Evolutionary conservation across 2,797 vertebrate genomes (phyloP).

Genomic region (Xenentodon cancila): DNA sequence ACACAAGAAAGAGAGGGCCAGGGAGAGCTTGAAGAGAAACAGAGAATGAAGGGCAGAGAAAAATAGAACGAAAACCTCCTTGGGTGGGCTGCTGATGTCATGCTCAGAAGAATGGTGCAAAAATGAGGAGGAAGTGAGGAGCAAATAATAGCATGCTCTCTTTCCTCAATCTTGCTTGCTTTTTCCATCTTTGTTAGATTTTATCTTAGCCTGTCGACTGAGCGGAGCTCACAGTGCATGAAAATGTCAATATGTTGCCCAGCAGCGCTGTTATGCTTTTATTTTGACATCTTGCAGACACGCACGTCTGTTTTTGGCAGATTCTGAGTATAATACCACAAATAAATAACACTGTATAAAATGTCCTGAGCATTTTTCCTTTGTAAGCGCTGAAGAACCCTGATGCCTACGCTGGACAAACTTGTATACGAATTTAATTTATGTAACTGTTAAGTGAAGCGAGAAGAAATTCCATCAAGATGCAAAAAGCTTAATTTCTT

Average conservation of each 20-base stretch:
- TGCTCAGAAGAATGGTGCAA: conserved; percentile 76
- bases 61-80: conserved; percentile 70
- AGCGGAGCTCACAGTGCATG: conserved; percentile 36
- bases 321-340: not conserved
- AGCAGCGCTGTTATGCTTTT: conserved; percentile 40
- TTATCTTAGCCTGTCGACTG: conserved; percentile 61
- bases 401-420: not conserved
- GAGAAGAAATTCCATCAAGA: not conserved
- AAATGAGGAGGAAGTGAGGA: conserved; percentile 74
- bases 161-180: conserved; percentile 40
- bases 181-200: conserved; percentile 38
- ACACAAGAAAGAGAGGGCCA: conserved; percentile 69
- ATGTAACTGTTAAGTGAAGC: not conserved
- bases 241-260: conserved; percentile 33
- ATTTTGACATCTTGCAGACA: conserved; percentile 51
- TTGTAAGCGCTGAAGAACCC: not conserved
- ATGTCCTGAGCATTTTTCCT: not conserved
- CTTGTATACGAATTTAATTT: not conserved
- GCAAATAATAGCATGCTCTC: conserved; percentile 78
- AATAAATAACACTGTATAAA: not conserved
- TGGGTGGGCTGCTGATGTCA: conserved; percentile 87
- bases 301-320: conserved; percentile 24
- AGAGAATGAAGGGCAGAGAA: conserved; percentile 63
- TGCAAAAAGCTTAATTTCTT: not conserved
- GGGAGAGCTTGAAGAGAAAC: conserved; percentile 67